phyloP scores from a whole-genome alignment of 1,140 invertebrate species.

The Cecropterus lyciades region DNA sequence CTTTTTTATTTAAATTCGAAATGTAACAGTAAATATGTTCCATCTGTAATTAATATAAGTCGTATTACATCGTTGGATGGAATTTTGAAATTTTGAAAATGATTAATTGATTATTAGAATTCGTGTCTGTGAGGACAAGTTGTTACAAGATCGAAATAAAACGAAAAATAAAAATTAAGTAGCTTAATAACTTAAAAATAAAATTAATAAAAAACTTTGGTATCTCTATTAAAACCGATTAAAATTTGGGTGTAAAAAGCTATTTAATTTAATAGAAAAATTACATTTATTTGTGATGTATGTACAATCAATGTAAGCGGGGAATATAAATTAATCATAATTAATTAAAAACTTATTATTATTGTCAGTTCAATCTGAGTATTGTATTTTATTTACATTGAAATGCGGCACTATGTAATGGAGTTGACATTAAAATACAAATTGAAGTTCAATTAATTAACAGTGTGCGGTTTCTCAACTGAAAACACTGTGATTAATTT shows the following conservation, averaged over 20 bases:
- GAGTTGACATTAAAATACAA: constrained; percentile 14
- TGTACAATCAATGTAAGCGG: constrained; percentile 72
- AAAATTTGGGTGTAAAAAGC: constrained; percentile 78
- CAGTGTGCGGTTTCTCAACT: constrained; percentile 20
- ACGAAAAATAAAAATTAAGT: constrained; percentile 62
- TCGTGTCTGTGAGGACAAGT: constrained; percentile 35
- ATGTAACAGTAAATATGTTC: constrained; percentile 76
- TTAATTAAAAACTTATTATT: constrained; percentile 71
- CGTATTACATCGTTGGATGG: constrained; percentile 78
- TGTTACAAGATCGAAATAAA: constrained; percentile 64
- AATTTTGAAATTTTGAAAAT: constrained; percentile 66
- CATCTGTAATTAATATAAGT: constrained; percentile 70
- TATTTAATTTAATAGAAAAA: constrained; percentile 66
- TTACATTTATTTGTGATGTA: constrained; percentile 65
- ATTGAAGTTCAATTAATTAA: constrained; percentile 32
- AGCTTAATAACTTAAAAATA: constrained; percentile 78
- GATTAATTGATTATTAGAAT: constrained; percentile 41
- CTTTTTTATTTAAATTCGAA: constrained; percentile 79
- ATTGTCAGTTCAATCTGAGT: constrained; percentile 82
- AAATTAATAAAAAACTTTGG: constrained; percentile 81
- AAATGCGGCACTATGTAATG: constrained; percentile 28
- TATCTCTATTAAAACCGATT: constrained; percentile 81
- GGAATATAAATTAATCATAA: constrained; percentile 64
- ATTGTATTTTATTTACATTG: constrained; percentile 75
- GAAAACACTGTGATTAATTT: constrained; percentile 28